Base-by-base conservation (phyloP, 2,888 invertebrate genomes). In the Sphaerophoria taeniata region DNA sequence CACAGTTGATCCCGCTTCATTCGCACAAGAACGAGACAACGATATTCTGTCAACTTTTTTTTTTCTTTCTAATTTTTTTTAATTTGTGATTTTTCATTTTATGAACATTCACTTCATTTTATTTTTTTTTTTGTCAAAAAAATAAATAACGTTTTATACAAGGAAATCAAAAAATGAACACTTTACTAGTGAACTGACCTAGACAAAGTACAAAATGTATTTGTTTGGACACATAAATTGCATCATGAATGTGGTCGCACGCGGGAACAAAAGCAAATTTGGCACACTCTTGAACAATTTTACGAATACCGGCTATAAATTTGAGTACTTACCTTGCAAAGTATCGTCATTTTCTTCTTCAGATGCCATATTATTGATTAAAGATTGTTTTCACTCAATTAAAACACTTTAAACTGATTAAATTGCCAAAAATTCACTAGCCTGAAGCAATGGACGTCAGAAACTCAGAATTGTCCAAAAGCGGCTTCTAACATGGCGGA, bases 271-370 rank as follows among this genome's bases (percentile, higher is more conserved):
- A 82, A 80, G 79, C 75, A 84, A 80, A 80, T 75, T 72, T 84
- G 84, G 80, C 80, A 84, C 84, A 84, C 84, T 39, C 12, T 56
- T 76, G 79, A 76, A 43, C 67, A 72, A 84, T 72, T 80, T 34
- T 61, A 24, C 60, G 69, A 70, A 6, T 84, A 80, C 79, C 84
- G 80, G 84, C 43, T 67, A 56, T 24, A 72, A 80, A 80, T 51
- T 24, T n/a, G 75, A 56, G 71, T 47, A 88, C 95, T 96, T 94
- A 97, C 97, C 97, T 94, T 96, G 96, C 91, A 95, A 96, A 92
- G 95, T 95, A 92, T 96, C 97, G 90, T 97, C 97, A 92, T 96
- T 95, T 93, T 97, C 97, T 91, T 97, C 97, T 90, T 97, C 97
- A 88, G 97, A 97, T 93, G 96, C 97, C 97, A 97, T 97, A 79